Base-by-base conservation (phyloP, 1,140 invertebrate genomes). In the Macrobrachium rosenbergii region DNA sequence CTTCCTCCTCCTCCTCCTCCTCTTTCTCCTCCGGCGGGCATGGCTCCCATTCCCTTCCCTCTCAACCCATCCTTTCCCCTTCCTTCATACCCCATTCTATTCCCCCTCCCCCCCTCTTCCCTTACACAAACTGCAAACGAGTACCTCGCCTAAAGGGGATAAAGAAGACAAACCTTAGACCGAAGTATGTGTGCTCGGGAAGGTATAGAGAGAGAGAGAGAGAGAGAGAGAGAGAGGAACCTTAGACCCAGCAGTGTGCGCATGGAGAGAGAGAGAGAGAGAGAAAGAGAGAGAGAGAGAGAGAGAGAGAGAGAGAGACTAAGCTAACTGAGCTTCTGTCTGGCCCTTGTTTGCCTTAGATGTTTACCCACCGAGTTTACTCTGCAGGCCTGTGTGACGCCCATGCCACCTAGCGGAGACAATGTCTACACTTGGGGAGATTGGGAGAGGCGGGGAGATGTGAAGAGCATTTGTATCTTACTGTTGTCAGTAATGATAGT, bases 241-340 rank as follows among this genome's bases (percentile, higher is more conserved):
- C 28, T 37, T 37, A 37, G 28, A 37, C 28, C 28, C 28, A 37
- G 1, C 28, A 37, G 28, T 3, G 28, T 37, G 28, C 28, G 28
- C 28, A 37, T 37, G 28, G 21, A 72, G 69, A 72, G 69, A 28
- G 21, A 28, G 17, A 72, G 69, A 72, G 69, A 72, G 69, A 72
- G 69, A 72, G 69, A 72, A 10, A 72, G 67, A 72, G 67, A 72
- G 67, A 28, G 69, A 72, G 69, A 72, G 69, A 72, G 69, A 72
- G 69, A 72, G 69, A 72, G 69, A 72, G 69, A 72, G 69, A 52
- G 52, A 52, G 52, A 52, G 52, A 52, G 52, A 8, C 52, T 52
- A 52, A 52, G 52, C 52, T 52, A 52, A 52, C 52, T 52, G 52
- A 52, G 52, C 52, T 52, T 52, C 52, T 8, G 52, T 52, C 52